Conservation (phyloP, 1,140 invertebrate genomes). For the Lineus longissimus region DNA sequence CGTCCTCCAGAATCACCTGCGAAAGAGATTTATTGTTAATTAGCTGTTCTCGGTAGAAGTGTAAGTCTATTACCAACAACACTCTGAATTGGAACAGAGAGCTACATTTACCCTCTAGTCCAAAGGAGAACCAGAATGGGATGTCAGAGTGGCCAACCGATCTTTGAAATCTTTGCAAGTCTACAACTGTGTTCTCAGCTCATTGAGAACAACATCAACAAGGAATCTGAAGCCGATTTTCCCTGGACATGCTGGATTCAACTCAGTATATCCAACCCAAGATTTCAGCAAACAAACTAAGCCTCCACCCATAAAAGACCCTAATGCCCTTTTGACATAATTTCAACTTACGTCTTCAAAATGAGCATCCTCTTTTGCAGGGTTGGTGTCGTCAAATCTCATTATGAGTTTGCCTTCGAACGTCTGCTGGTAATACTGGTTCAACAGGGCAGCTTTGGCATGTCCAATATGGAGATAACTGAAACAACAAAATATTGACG, state of each 20-base stretch:
- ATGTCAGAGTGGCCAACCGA: too few species aligned
- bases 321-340: too few species aligned
- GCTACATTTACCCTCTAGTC: too few species aligned
- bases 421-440: conserved; percentile 92
- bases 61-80: too few species aligned
- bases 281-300: too few species aligned
- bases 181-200: neutral
- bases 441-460: conserved; percentile 96
- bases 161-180: neutral
- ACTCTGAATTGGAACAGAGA: too few species aligned
- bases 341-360: conserved; percentile 82
- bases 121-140: too few species aligned
- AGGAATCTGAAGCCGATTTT: neutral
- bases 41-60: neutral
- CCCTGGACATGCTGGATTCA: too few species aligned
- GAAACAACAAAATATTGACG: conserved; percentile 12
- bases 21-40: too few species aligned
- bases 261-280: too few species aligned
- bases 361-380: conserved; percentile 96
- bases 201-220: neutral
- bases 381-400: conserved; percentile 99
- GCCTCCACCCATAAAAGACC: too few species aligned
- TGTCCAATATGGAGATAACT: conserved; percentile 97
- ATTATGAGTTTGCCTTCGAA: conserved; percentile 96
- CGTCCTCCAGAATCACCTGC: conserved; percentile 89